These are phyloP conservation scores for Chironomus riparius DNA, from an alignment of 2,888 invertebrate genomes.

Conservation along the genomic window DNA sequence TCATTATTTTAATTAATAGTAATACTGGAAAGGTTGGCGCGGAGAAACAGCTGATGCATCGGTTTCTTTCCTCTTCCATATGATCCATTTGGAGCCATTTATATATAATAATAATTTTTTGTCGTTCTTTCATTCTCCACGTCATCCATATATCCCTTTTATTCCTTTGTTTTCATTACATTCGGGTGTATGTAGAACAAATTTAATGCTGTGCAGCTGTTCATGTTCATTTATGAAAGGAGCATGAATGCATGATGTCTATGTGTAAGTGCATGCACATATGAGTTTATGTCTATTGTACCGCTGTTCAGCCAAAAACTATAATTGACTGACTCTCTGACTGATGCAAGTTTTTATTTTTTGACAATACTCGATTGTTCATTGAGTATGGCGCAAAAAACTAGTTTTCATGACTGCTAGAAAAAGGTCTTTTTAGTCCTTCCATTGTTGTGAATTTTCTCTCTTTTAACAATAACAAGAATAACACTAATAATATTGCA, in stretches of 20 bases:
- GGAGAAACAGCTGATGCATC: neutral
- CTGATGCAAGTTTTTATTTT: too few relatives aligned
- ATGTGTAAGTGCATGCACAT: neutral
- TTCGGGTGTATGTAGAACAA: slow-evolving; percentile 14
- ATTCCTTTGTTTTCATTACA: too few relatives aligned
- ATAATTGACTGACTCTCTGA: too few relatives aligned
- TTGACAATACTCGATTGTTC: too few relatives aligned
- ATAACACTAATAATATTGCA: too few relatives aligned
- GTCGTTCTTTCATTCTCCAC: too few relatives aligned
- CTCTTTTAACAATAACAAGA: too few relatives aligned
- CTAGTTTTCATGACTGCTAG: neutral
- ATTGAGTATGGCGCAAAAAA: neutral
- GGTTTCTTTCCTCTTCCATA: neutral
- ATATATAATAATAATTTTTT: too few relatives aligned
- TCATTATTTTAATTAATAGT: too few relatives aligned
- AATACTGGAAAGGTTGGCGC: neutral
- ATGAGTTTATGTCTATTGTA: neutral
- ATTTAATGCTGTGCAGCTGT: slow-evolving; percentile 20
- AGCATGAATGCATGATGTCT: neutral
- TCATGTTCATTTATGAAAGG: slow-evolving; percentile 6
- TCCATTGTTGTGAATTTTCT: neutral
- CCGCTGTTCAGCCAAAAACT: neutral
- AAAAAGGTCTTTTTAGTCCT: neutral
- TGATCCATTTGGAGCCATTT: too few relatives aligned
- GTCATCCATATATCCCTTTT: too few relatives aligned